Conservation (phyloP, 2,797 vertebrate species). For the Gobionotothen gibberifrons region DNA sequence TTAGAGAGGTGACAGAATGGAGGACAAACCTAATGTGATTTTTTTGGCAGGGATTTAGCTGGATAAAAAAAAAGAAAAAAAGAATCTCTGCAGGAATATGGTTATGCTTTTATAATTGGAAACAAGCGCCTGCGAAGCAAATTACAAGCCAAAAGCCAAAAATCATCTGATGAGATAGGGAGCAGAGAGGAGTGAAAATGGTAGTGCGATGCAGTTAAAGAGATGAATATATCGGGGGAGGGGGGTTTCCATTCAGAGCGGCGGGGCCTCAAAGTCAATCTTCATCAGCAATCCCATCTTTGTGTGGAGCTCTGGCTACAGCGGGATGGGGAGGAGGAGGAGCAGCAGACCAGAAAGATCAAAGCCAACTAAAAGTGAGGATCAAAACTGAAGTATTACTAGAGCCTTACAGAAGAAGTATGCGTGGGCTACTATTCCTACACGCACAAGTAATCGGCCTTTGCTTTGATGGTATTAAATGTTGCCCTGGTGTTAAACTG, state of each 20-base stretch:
- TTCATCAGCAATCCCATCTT: conserved; percentile 66
- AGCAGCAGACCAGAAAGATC: conserved; percentile 63
- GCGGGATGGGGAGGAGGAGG: conserved; percentile 46
- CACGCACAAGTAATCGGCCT: conserved; percentile 57
- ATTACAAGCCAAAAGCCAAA: conserved; percentile 48
- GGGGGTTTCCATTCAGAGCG: conserved; percentile 40
- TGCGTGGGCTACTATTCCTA: conserved; percentile 52
- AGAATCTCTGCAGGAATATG: conserved; percentile 7
- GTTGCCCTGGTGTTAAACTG: conserved; percentile 58
- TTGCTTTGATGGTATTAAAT: conserved; percentile 74
- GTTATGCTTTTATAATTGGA: conserved; percentile 54
- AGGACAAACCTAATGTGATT: conserved; percentile 19
- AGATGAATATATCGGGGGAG: conserved; percentile 43
- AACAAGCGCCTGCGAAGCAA: conserved; percentile 50
- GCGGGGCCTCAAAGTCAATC: conserved; percentile 62
- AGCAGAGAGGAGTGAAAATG: conserved; percentile 16
- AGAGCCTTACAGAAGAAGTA: conserved; percentile 68
- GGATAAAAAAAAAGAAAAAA: background rate
- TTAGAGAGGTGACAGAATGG: conserved; percentile 31
- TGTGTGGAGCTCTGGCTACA: conserved; percentile 30
- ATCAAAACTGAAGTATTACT: conserved; percentile 69
- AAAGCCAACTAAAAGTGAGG: conserved; percentile 70
- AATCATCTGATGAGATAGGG: conserved; percentile 50
- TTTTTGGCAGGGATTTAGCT: conserved; percentile 18
- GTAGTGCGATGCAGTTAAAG: conserved; percentile 36